Base-by-base conservation (phyloP, 2,888 invertebrate genomes). In the Pristionchus fissidentatus region DNA sequence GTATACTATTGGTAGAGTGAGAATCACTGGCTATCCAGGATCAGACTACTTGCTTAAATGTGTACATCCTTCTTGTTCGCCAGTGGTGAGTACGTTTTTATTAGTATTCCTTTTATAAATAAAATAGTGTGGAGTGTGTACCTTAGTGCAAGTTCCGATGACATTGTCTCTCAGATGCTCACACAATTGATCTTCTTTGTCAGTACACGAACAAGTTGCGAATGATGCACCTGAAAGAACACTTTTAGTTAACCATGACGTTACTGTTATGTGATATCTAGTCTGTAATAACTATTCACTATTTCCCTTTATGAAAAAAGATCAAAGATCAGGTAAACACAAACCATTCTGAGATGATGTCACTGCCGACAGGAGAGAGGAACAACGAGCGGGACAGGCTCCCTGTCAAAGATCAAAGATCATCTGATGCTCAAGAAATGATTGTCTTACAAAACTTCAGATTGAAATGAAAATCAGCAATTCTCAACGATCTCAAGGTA, bases 101-200 rank as follows among this genome's bases (percentile, higher is more conserved):
- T n/a, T 32, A 26, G 15, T 19, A 26, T 13, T 19, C 13, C 13
- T 32, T 62, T n/a, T 3, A 15, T 66, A 38, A 32, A 5, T 66
- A 3, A 15, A 32, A 8, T 29, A 15, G 57, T 1, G 29, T 57
- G 57, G 22, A 57, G 29, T 55, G 7, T 38, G 29, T 26, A 87
- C 88, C 85, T 87, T 88, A 60, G 85, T 85, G 83, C 91, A 91
- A 32, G 87, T 84, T 77, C 86, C 87, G 49, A 91, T 84, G 38
- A 90, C 83, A 32, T 87, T 86, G 60, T 90, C 90, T 75, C 86
- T 86, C 83, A 92, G 84, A 79, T 90, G 90, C 43, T 85, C 85
- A 85, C 92, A 92, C 49, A 91, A 84, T 79, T 89, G 88, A 86
- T 92, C 92, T 29, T 92, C 92, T 75, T 88, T 88, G 52, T 92